Base-by-base conservation (phyloP, 1,140 invertebrate genomes). In the Cydia amplana region DNA sequence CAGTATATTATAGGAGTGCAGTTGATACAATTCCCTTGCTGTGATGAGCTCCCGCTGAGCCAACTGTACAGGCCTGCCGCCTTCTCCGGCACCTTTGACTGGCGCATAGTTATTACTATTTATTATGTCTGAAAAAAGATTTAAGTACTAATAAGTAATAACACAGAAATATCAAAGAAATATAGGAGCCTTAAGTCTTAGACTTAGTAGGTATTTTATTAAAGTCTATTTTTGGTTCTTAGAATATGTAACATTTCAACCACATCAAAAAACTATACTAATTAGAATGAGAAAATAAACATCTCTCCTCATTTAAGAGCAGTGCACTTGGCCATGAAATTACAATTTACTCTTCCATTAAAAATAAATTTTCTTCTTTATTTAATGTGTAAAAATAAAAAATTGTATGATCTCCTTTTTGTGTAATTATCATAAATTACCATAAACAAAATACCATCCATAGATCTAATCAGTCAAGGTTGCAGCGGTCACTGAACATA, bases 1-100 rank as follows among this genome's bases (percentile, higher is more conserved):
- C 91, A 98, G 93, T 77, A 99, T 93, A 92, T 99, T 98, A 86
- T 98, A 99, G 51, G 96, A 95, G 91, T 99, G 98, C 60, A 98
- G 96, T 81, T 96, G 94, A 88, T 96, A 98, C 4, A 98, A 94
- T 77, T 96, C 95, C 82, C 96, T 95, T 94, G 97, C 97, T 83
- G 95, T 94, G 28, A 95, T 93, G 73, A 96, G 93, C 83, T 98
- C 96, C 83, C 95, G 95, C 7, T 95, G 94, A 16, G 96, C 95
- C 64, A 98, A 94, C 25, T 97, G 93, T 14, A 98, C 97, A 2
- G 97, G 96, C 78, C 95, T 93, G 0, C 98, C 98, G 80, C 97
- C 95, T 82, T 95, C 95, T 2, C 98, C 98, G 73, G 96, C 96
- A 23, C 94, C 94, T 10, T 94, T 93, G 76, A 95, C 92, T 7